Evolutionary conservation across 2,888 invertebrate genomes (phyloP).

Genomic region (Drosophila mimetica): DNA sequence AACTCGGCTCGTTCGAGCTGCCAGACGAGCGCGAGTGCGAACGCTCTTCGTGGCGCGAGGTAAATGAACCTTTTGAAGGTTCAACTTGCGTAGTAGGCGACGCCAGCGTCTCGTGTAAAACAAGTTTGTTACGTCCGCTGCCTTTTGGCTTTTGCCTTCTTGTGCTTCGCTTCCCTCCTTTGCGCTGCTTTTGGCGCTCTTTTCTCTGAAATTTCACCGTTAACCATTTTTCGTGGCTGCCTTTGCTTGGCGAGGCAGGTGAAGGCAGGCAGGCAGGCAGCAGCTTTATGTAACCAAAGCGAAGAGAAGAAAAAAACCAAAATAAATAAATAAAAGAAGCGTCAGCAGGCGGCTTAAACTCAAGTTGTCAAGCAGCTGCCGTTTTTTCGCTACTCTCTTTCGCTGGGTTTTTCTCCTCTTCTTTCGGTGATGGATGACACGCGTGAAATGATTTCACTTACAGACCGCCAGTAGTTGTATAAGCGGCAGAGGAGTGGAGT

Average conservation of each 20-base stretch:
- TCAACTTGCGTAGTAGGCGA: conserved; percentile 82
- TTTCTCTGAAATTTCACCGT: conserved; percentile 80
- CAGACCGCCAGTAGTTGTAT: conserved; percentile 61
- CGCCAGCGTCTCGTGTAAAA: conserved; percentile 64
- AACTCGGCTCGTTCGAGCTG: conserved; percentile 10
- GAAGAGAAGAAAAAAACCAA: background rate
- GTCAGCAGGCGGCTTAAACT: conserved; percentile 12
- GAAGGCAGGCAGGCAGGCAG: conserved; percentile 53
- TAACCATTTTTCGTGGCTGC: conserved; percentile 44
- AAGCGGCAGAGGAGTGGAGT: conserved; percentile 1
- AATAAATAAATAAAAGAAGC: conserved; percentile 4
- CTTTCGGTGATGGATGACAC: conserved; percentile 65
- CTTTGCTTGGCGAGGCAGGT: conserved; percentile 56
- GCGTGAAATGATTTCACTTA: conserved; percentile 74
- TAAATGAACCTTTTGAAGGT: conserved; percentile 85
- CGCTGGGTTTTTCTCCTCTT: conserved; percentile 2
- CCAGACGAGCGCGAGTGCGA: conserved; percentile 9
- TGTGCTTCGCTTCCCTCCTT: conserved; percentile 4
- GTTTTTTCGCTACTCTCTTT: conserved; percentile 24
- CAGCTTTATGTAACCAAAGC: conserved; percentile 67
- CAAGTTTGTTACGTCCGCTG: conserved; percentile 77
- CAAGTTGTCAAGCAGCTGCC: conserved; percentile 41
- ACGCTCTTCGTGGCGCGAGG: conserved; percentile 61
- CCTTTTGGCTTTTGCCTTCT: conserved; percentile 13
- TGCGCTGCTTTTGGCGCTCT: conserved; percentile 54